phyloP scores from a whole-genome alignment of 2,797 vertebrate genomes.

The Zenarchopterus dispar region DNA sequence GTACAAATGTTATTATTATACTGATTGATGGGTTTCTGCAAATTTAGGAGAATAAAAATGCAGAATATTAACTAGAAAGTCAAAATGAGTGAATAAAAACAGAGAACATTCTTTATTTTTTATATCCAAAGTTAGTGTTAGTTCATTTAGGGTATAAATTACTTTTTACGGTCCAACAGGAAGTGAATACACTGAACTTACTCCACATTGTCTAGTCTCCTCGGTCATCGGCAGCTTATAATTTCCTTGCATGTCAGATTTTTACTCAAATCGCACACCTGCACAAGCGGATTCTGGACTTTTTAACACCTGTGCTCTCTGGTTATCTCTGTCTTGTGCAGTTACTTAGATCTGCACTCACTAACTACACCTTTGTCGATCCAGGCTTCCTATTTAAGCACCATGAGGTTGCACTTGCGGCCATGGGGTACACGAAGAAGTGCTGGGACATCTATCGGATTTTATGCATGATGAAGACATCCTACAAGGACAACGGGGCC shows the following conservation, averaged over 20 bases:
- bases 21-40: neutral
- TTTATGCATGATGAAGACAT: conserved; percentile 51
- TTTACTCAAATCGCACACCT: neutral
- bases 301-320: too few relatives aligned
- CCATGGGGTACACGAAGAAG: conserved; percentile 72
- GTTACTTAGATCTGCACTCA: neutral
- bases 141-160: too few relatives aligned
- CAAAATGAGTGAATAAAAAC: neutral
- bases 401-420: conserved; percentile 52
- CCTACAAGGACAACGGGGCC: conserved; percentile 62
- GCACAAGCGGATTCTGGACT: neutral
- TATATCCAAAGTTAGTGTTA: too few relatives aligned
- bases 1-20: conserved; percentile 70
- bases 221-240: neutral
- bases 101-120: neutral
- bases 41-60: too few relatives aligned
- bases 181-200: neutral
- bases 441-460: conserved; percentile 86
- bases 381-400: conserved; percentile 82
- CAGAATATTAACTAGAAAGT: neutral
- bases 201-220: neutral
- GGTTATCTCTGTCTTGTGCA: neutral
- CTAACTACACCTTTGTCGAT: conserved; percentile 8
- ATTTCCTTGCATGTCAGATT: neutral
- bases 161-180: too few relatives aligned